Conservation (phyloP, 1,140 invertebrate genomes). For the Drosophila neocordata region DNA sequence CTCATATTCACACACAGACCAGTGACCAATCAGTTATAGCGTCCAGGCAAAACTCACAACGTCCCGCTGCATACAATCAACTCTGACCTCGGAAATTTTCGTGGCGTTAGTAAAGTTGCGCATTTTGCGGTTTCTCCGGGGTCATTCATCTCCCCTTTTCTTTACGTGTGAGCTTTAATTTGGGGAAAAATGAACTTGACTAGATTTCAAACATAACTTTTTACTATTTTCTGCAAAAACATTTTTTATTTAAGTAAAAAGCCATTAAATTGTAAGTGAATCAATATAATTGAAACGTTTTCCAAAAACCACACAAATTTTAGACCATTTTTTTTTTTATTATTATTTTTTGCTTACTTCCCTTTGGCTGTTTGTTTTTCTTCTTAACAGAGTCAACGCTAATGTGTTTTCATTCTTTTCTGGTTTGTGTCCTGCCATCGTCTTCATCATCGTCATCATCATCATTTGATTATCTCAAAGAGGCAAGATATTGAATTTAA, state of each 20-base stretch:
- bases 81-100: slow-evolving; percentile 65
- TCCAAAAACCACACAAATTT: neutral
- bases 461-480: slow-evolving; percentile 52
- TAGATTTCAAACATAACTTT: neutral
- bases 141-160: slow-evolving; percentile 54
- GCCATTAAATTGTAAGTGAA: slow-evolving; percentile 7
- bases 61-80: slow-evolving; percentile 73
- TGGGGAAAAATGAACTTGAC: neutral
- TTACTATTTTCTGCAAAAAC: neutral
- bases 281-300: slow-evolving; percentile 8
- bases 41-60: slow-evolving; percentile 34
- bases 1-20: slow-evolving; percentile 8
- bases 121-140: slow-evolving; percentile 38
- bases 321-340: neutral
- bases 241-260: neutral
- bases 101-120: slow-evolving; percentile 1
- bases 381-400: slow-evolving; percentile 52
- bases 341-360: neutral
- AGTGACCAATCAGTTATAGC: slow-evolving; percentile 73
- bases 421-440: neutral
- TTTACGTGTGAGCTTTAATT: slow-evolving; percentile 11
- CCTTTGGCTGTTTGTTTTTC: neutral
- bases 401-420: slow-evolving; percentile 72
- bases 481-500: slow-evolving; percentile 72
- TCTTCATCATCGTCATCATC: slow-evolving; percentile 8